A percentile compares a stretch with the other conserved stretches of the same genome.
Conservation (phyloP, 2,797 vertebrate species). For the Cryptoblepharus egeriae region DNA sequence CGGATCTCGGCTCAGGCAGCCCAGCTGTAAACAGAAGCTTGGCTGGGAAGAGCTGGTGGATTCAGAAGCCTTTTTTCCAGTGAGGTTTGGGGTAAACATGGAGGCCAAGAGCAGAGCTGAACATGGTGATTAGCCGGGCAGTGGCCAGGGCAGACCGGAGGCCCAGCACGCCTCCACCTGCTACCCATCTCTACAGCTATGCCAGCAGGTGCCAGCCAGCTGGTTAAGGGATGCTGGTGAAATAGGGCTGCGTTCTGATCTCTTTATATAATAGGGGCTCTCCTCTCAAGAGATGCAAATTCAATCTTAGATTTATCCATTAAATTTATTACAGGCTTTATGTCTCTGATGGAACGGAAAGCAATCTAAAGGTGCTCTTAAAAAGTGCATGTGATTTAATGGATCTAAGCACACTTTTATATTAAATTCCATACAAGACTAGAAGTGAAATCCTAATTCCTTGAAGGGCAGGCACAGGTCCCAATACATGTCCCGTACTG, state of each 20-base stretch:
- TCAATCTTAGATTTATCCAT: too few species aligned
- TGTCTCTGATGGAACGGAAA: too few species aligned
- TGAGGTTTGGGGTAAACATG: not conserved
- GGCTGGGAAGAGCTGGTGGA: conserved; percentile 3
- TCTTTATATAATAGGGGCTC: too few species aligned
- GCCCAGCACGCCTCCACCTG: not conserved
- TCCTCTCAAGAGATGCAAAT: too few species aligned
- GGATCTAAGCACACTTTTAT: too few species aligned
- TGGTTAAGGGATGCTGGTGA: not conserved
- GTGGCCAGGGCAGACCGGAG: not conserved
- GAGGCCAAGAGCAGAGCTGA: not conserved
- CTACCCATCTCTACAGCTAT: not conserved
- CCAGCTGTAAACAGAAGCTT: conserved; percentile 35
- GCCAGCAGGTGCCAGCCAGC: not conserved
- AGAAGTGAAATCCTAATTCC: too few species aligned
- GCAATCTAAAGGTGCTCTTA: too few species aligned
- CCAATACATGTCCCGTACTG: too few species aligned
- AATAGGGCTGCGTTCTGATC: not conserved
- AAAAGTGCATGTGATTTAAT: too few species aligned
- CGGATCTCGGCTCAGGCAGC: conserved; percentile 15
- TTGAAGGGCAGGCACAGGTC: too few species aligned
- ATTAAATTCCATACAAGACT: too few species aligned
- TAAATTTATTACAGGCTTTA: too few species aligned
- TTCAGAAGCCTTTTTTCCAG: not conserved
- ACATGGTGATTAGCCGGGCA: not conserved